A percentile compares a stretch with the other conserved stretches of the same genome.
phyloP scores from a whole-genome alignment of 2,797 vertebrate genomes.

The Chaetophractus vellerosus region DNA sequence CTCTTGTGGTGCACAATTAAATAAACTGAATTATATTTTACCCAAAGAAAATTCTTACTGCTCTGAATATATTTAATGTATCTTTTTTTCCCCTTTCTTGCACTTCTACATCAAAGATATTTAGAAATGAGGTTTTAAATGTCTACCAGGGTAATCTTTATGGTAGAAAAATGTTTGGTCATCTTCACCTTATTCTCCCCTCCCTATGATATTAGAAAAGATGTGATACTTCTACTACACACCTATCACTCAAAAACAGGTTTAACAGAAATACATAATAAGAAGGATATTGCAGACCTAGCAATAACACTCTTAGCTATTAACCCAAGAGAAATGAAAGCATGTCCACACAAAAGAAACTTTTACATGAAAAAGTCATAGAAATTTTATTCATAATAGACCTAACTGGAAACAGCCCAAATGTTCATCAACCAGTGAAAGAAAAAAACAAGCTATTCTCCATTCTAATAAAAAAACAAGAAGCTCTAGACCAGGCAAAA shows the following conservation, averaged over 20 bases:
- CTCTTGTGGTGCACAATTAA: too few species aligned
- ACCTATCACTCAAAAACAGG: background rate
- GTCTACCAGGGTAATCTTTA: too few species aligned
- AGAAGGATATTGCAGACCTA: background rate
- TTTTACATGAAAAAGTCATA: background rate
- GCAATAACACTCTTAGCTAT: too few species aligned
- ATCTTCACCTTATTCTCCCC: too few species aligned
- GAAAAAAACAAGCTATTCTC: background rate
- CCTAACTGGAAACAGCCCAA: background rate
- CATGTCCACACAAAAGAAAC: background rate
- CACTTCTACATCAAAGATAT: background rate
- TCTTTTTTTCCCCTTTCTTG: background rate
- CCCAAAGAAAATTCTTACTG: background rate
- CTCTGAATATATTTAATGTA: background rate
- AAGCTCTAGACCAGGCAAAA: background rate
- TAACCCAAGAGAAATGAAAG: too few species aligned
- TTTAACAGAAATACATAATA: background rate
- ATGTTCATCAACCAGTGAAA: background rate
- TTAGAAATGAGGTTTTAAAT: background rate
- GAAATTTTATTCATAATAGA: background rate
- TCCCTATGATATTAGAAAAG: too few species aligned
- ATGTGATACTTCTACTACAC: too few species aligned
- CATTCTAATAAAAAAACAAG: background rate
- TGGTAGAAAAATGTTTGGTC: too few species aligned
- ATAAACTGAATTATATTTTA: background rate